phyloP scores from a whole-genome alignment of 2,888 invertebrate genomes.

The Cerceris rybyensis region DNA sequence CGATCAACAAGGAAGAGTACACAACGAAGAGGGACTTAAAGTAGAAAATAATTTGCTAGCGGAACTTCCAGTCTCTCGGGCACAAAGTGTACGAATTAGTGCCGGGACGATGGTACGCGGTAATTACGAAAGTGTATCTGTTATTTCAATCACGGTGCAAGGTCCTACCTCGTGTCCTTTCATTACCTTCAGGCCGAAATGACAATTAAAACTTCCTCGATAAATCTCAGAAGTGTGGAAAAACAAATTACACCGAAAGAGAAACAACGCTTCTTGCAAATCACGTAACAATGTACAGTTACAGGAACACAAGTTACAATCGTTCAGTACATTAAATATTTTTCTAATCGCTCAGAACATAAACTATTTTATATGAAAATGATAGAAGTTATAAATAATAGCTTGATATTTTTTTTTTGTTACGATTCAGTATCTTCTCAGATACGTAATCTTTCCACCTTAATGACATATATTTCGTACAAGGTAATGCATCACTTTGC shows the following conservation, averaged over 20 bases:
- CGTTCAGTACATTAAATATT: too few relatives aligned
- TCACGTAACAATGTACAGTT: too few relatives aligned
- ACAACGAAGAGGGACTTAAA: slow-evolving; percentile 8
- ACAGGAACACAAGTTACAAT: too few relatives aligned
- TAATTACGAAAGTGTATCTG: slow-evolving; percentile 49
- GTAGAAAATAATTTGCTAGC: slow-evolving; percentile 51
- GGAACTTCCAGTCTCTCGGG: slow-evolving; percentile 21
- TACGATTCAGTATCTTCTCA: too few relatives aligned
- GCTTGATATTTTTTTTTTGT: too few relatives aligned
- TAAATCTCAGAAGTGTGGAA: slow-evolving; percentile 10
- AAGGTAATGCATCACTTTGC: too few relatives aligned
- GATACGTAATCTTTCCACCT: too few relatives aligned
- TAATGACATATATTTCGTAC: too few relatives aligned
- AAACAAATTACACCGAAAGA: slow-evolving; percentile 12
- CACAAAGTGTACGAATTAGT: slow-evolving; percentile 40
- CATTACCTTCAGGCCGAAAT: slow-evolving; percentile 24
- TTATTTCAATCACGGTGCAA: slow-evolving; percentile 40
- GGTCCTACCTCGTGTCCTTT: slow-evolving; percentile 1
- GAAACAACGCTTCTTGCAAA: too few relatives aligned
- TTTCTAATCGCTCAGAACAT: too few relatives aligned
- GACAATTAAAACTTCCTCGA: slow-evolving; percentile 40
- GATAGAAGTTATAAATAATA: too few relatives aligned
- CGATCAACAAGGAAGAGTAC: slow-evolving; percentile 4
- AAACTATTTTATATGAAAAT: too few relatives aligned
- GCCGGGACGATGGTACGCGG: slow-evolving; percentile 9